Conservation (phyloP, 2,797 vertebrate species). For the Poeciliopsis turneri region DNA sequence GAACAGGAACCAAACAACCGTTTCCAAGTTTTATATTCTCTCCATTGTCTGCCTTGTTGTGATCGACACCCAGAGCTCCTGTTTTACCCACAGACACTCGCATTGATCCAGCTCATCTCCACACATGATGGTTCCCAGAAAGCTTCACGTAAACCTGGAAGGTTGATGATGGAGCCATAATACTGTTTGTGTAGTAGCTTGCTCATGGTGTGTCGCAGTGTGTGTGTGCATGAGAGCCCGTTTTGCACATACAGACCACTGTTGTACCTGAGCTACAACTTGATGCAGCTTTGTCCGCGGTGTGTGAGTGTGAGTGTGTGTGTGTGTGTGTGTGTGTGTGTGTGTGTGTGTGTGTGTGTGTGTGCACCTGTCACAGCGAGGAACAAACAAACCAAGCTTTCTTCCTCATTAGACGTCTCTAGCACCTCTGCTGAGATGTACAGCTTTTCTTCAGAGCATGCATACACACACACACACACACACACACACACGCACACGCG, state of each 20-base stretch:
- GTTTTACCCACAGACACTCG: slow-evolving; percentile 5
- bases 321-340: not conserved
- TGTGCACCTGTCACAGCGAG: slow-evolving; percentile 62
- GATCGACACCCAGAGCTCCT: not conserved
- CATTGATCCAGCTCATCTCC: not conserved
- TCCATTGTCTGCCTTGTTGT: not conserved
- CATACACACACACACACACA: not conserved
- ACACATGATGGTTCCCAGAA: slow-evolving; percentile 8
- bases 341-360: too few relatives aligned
- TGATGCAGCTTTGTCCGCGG: slow-evolving; percentile 3
- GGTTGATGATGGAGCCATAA: slow-evolving; percentile 1
- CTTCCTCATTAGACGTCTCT: slow-evolving; percentile 63
- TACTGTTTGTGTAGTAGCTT: not conserved
- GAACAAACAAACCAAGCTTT: slow-evolving; percentile 55
- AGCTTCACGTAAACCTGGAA: slow-evolving; percentile 16
- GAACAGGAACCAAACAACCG: not conserved
- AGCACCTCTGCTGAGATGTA: slow-evolving; percentile 43
- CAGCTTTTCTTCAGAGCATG: slow-evolving; percentile 36
- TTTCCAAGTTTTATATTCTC: not conserved
- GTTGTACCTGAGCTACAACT: slow-evolving; percentile 12
- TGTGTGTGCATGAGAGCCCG: not conserved
- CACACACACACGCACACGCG: slow-evolving; percentile 4
- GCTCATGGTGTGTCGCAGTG: not conserved
- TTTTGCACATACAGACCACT: slow-evolving; percentile 9
- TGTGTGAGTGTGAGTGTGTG: not conserved